Conservation (phyloP, 2,888 invertebrate species). For the Athalia circularis region DNA sequence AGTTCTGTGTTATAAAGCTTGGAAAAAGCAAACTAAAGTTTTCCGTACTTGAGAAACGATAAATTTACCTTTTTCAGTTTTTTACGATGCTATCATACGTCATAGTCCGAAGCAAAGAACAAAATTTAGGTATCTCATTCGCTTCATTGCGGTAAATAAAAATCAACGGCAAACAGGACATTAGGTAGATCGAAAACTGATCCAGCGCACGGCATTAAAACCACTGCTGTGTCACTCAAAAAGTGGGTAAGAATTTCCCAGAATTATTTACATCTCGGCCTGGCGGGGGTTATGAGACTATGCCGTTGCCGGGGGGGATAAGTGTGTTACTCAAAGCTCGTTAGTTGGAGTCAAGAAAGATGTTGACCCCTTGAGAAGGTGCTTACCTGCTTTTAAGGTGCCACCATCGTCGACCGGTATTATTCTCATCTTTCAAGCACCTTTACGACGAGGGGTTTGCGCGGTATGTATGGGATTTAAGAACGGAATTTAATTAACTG, state of each 20-base stretch:
- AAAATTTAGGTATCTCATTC: too few species aligned
- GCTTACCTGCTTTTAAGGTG: conserved; percentile 23
- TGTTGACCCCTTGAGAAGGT: conserved; percentile 24
- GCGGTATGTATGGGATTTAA: conserved; percentile 2
- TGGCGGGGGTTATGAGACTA: neutral
- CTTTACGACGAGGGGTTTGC: neutral
- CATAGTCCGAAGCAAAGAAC: too few species aligned
- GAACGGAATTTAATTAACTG: conserved; percentile 14
- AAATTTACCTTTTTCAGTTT: too few species aligned
- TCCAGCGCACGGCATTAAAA: too few species aligned
- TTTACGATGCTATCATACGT: too few species aligned
- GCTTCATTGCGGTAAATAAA: too few species aligned
- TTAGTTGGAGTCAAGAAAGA: conserved; percentile 25
- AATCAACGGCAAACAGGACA: too few species aligned
- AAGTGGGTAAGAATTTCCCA: neutral
- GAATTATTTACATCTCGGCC: neutral
- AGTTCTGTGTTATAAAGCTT: neutral
- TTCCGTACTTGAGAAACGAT: neutral
- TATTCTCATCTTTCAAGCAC: conserved; percentile 21
- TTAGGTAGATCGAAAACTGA: too few species aligned
- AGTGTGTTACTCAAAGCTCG: conserved; percentile 29
- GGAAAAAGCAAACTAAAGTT: neutral
- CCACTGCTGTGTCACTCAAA: neutral
- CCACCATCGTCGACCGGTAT: neutral
- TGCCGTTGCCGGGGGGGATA: neutral